These are phyloP conservation scores for Molossus molossus DNA, from an alignment of 2,797 vertebrate genomes.

Conservation along the genomic window DNA sequence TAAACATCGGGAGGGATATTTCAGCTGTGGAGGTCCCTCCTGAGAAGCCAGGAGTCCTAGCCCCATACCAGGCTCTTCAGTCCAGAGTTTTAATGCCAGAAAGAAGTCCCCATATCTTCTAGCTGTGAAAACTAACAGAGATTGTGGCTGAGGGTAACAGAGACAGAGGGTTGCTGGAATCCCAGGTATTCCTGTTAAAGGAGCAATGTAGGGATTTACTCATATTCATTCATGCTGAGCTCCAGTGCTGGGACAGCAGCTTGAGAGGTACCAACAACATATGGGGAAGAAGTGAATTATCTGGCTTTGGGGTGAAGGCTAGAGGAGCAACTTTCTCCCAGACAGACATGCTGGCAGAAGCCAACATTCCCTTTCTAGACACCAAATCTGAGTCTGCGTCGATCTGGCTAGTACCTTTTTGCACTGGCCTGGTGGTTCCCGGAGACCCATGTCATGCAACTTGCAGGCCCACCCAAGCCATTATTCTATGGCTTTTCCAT, in stretches of 20 bases:
- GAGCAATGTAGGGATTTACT: background rate
- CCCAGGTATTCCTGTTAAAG: background rate
- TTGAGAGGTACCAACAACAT: background rate
- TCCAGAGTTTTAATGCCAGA: background rate
- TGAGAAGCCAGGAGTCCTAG: background rate
- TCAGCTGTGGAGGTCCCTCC: background rate
- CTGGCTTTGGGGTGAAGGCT: background rate
- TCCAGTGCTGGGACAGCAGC: background rate
- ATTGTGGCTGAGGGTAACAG: background rate
- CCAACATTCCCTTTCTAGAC: background rate
- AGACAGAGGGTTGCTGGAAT: background rate
- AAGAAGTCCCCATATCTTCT: background rate
- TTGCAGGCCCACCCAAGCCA: background rate
- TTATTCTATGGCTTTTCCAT: background rate
- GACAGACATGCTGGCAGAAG: background rate
- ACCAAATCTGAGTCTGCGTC: background rate
- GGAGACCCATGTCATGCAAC: background rate
- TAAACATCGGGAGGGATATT: background rate
- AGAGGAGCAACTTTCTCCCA: background rate
- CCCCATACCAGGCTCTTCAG: background rate
- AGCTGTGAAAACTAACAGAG: background rate
- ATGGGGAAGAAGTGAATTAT: background rate
- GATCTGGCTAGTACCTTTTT: background rate
- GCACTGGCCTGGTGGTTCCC: background rate
- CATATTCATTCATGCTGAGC: background rate